Evolutionary conservation across 2,888 invertebrate species (phyloP).

Genomic region (Bombylius discolor): DNA sequence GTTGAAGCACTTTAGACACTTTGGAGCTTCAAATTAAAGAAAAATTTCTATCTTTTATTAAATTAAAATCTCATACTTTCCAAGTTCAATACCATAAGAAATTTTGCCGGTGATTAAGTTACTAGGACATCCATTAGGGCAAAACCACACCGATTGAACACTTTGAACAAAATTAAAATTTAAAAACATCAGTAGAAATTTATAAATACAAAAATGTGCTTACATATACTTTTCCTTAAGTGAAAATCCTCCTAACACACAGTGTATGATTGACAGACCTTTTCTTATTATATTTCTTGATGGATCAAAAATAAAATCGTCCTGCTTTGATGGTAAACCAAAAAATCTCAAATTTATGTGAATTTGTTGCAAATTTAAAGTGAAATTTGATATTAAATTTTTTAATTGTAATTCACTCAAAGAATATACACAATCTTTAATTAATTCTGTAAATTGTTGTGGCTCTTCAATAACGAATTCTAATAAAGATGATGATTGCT

Average conservation of each 20-base stretch:
- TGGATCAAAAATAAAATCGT: slow-evolving; percentile 4
- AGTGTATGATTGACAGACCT: slow-evolving; percentile 22
- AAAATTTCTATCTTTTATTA: no score
- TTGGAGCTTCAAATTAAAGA: slow-evolving; percentile 21
- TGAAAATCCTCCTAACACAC: slow-evolving; percentile 26
- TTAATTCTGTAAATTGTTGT: not conserved
- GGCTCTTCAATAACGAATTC: slow-evolving; percentile 5
- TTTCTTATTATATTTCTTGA: slow-evolving; percentile 5
- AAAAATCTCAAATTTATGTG: slow-evolving; percentile 6
- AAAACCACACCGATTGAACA: slow-evolving; percentile 33
- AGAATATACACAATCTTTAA: not conserved
- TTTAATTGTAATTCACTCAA: not conserved
- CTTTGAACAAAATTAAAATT: slow-evolving; percentile 15
- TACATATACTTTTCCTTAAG: slow-evolving; percentile 23
- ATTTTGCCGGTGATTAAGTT: slow-evolving; percentile 21
- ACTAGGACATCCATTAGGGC: slow-evolving; percentile 26
- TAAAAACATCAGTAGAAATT: not conserved
- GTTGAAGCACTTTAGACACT: slow-evolving; percentile 23
- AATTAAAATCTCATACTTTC: no score
- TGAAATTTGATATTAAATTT: not conserved
- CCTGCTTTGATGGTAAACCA: not conserved
- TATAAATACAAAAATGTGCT: slow-evolving; percentile 14
- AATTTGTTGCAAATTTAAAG: slow-evolving; percentile 4
- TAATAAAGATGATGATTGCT: not conserved
- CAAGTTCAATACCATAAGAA: not conserved